A percentile compares a stretch with the other conserved stretches of the same genome.
Conservation (phyloP, 92 coral and sea anemone species). For the Epizoanthus illoricatus region DNA sequence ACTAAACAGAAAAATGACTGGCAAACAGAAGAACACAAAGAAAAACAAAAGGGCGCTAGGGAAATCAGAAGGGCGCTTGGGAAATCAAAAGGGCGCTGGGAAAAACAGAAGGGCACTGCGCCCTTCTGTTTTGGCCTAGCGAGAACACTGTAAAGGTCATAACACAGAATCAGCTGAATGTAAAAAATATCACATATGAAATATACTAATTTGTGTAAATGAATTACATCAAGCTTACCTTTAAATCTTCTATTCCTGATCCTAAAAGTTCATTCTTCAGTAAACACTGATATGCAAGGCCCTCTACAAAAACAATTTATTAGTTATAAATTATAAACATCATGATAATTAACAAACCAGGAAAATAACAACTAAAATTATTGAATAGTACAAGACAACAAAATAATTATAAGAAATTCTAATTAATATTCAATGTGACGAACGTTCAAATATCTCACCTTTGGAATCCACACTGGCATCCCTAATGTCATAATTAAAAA, state of each 20-base stretch:
- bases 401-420: no score
- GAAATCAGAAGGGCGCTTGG: no score
- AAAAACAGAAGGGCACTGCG: no score
- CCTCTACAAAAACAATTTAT: slow-evolving; percentile 57
- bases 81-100: no score
- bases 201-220: background rate
- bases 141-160: no score
- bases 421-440: background rate
- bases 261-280: slow-evolving; percentile 92
- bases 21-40: no score
- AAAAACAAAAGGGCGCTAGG: no score
- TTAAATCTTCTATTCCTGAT: slow-evolving; percentile 92
- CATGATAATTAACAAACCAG: background rate
- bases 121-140: no score
- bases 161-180: no score
- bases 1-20: no score
- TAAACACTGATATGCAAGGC: slow-evolving; percentile 93
- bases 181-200: no score
- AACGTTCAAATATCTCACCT: slow-evolving; percentile 2
- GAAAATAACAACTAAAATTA: background rate
- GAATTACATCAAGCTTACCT: slow-evolving; percentile 51
- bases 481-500: background rate
- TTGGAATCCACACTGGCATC: slow-evolving; percentile 45
- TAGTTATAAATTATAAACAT: background rate
- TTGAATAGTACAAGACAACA: no score